These are phyloP conservation scores for Stenoptilia bipunctidactyla DNA, from an alignment of 2,888 invertebrate species.

Conservation along the genomic window DNA sequence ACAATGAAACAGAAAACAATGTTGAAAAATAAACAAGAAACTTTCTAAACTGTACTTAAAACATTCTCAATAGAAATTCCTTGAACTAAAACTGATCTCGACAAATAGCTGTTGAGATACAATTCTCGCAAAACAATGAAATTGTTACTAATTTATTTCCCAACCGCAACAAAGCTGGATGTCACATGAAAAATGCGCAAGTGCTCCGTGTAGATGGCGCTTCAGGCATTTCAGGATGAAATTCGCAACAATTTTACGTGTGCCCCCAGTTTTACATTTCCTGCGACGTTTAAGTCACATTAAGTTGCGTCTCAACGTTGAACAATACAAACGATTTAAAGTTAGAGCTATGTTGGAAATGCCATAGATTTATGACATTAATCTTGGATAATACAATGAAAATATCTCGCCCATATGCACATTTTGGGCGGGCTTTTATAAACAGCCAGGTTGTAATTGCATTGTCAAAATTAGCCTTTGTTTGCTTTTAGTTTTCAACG, in stretches of 20 bases:
- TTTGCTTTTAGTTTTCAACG: not conserved
- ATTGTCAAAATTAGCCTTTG: conserved; percentile 26
- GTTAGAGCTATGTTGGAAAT: conserved; percentile 35
- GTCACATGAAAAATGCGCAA: conserved; percentile 66
- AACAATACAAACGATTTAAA: conserved; percentile 53
- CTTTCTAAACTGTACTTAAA: no score
- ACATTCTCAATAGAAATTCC: no score
- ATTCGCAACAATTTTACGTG: conserved; percentile 26
- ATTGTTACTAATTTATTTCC: conserved; percentile 69
- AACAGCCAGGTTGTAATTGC: conserved; percentile 36
- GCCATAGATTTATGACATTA: conserved; percentile 50
- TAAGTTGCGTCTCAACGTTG: conserved; percentile 43
- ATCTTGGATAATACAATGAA: conserved; percentile 49
- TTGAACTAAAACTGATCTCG: not conserved
- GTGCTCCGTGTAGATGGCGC: conserved; percentile 40
- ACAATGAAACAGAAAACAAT: no score
- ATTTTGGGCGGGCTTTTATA: conserved; percentile 30
- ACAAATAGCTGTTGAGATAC: conserved; percentile 20
- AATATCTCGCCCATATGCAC: conserved; percentile 40
- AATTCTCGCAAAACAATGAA: conserved; percentile 66
- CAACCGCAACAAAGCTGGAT: conserved; percentile 67
- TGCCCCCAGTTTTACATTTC: conserved; percentile 43
- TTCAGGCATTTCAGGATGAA: conserved; percentile 40
- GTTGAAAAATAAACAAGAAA: no score
- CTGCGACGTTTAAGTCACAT: conserved; percentile 52